Evolutionary conservation across 2,888 invertebrate species (phyloP).

Genomic region (Chrysolina oricalcia): DNA sequence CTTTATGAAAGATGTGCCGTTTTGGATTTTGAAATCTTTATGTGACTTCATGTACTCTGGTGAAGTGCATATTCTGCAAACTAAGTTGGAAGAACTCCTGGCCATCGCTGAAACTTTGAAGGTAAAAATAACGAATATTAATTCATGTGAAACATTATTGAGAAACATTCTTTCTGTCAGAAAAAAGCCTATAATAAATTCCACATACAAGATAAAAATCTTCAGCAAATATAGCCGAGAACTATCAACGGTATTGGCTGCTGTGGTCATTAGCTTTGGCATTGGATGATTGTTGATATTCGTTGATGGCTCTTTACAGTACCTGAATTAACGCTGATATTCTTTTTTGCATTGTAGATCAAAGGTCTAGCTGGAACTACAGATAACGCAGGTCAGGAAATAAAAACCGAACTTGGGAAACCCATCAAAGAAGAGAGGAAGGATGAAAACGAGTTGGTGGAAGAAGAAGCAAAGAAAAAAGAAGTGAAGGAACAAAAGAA

Average conservation of each 20-base stretch:
- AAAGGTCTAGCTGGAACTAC: constrained; percentile 66
- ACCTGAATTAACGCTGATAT: neutral
- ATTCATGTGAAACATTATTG: no score
- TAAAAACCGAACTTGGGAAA: constrained; percentile 39
- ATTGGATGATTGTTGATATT: no score
- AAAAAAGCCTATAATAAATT: no score
- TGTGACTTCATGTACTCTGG: constrained; percentile 75
- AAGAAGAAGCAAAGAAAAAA: constrained; percentile 39
- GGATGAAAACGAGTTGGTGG: constrained; percentile 26
- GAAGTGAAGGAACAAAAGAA: constrained; percentile 48
- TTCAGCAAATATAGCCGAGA: no score
- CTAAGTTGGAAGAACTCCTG: constrained; percentile 71
- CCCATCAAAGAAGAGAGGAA: constrained; percentile 50
- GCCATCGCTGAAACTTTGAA: constrained; percentile 72
- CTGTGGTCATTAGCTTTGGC: no score
- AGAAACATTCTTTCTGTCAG: no score
- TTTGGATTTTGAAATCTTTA: constrained; percentile 73
- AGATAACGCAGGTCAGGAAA: constrained; percentile 40
- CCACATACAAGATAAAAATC: neutral
- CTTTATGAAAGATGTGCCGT: constrained; percentile 72
- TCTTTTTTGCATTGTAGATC: constrained; percentile 57
- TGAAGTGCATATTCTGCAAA: constrained; percentile 73
- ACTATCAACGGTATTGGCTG: no score
- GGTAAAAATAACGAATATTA: constrained; percentile 54
- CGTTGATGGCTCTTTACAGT: no score